phyloP scores from a whole-genome alignment of 2,797 vertebrate species.

The Epinephelus malabaricus region DNA sequence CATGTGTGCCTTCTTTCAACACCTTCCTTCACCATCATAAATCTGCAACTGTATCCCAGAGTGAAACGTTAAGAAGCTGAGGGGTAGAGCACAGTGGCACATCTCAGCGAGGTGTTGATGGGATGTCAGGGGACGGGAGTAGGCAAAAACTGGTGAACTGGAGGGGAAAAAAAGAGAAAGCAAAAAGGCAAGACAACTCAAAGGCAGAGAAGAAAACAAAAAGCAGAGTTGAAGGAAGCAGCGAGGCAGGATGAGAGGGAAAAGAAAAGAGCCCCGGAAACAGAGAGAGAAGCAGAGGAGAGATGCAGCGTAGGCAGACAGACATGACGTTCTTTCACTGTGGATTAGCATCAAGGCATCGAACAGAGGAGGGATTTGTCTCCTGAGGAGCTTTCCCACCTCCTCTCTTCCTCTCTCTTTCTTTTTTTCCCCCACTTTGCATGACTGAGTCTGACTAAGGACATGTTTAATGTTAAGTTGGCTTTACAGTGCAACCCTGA shows the following conservation, averaged over 20 bases:
- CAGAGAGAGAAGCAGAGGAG: conserved; percentile 25
- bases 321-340: conserved; percentile 73
- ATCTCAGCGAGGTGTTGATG: conserved; percentile 24
- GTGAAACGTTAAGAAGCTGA: conserved; percentile 10
- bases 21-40: not conserved
- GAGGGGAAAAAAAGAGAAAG: not conserved
- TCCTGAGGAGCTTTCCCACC: conserved; percentile 66
- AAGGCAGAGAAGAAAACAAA: conserved; percentile 8
- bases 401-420: conserved; percentile 8
- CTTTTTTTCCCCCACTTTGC: conserved; percentile 17
- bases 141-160: conserved; percentile 5
- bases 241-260: conserved; percentile 40
- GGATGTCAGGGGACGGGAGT: not conserved
- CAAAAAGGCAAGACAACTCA: conserved; percentile 7
- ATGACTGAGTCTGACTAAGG: conserved; percentile 54
- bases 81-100: conserved; percentile 18
- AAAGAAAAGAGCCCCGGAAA: conserved; percentile 22
- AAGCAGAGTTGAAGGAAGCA: conserved; percentile 22
- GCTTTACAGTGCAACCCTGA: conserved; percentile 26
- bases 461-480: conserved; percentile 56
- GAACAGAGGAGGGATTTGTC: conserved; percentile 76
- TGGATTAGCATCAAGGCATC: conserved; percentile 77
- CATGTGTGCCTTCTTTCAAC: not conserved
- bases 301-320: conserved; percentile 62
- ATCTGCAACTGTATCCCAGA: conserved; percentile 29